A percentile compares a stretch with the other conserved stretches of the same genome.
Conservation (phyloP, 2,888 invertebrate species). For the Neelides folsomi region DNA sequence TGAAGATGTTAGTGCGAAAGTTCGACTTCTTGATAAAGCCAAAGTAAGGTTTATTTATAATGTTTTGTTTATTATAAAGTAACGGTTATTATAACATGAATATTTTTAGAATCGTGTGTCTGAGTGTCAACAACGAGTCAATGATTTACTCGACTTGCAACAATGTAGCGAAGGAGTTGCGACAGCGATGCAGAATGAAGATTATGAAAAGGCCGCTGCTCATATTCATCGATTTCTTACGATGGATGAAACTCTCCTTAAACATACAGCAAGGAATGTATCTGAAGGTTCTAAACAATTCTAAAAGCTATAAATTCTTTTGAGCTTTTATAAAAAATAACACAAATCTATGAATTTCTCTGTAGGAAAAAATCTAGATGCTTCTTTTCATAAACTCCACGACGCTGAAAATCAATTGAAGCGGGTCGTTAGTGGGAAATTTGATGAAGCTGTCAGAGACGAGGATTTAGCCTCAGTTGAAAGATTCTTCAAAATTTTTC, state of each 20-base stretch:
- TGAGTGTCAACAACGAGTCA: conserved; percentile 84
- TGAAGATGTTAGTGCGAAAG: conserved; percentile 89
- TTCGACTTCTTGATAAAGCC: conserved; percentile 79
- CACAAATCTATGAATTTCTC: too few species aligned
- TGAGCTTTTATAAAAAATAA: too few species aligned
- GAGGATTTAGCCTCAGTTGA: conserved; percentile 84
- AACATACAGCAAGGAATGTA: conserved; percentile 63
- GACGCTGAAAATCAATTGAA: conserved; percentile 60
- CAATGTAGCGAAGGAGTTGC: conserved; percentile 95
- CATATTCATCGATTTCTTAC: conserved; percentile 87
- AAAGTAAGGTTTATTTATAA: conserved; percentile 49
- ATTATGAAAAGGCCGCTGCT: conserved; percentile 91
- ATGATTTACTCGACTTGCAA: conserved; percentile 86
- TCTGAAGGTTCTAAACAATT: conserved; percentile 42
- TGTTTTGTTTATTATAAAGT: too few species aligned
- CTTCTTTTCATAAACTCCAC: conserved; percentile 57
- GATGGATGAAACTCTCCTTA: conserved; percentile 73
- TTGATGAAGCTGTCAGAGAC: conserved; percentile 77
- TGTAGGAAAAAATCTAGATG: conserved; percentile 55
- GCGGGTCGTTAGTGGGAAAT: conserved; percentile 59
- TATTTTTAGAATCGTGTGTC: conserved; percentile 64
- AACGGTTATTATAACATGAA: background rate
- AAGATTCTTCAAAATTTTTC: conserved; percentile 92
- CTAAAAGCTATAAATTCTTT: too few species aligned
- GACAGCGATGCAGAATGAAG: conserved; percentile 80